Base-by-base conservation (phyloP, 2,888 invertebrate genomes). In the Xestia ashworthii region DNA sequence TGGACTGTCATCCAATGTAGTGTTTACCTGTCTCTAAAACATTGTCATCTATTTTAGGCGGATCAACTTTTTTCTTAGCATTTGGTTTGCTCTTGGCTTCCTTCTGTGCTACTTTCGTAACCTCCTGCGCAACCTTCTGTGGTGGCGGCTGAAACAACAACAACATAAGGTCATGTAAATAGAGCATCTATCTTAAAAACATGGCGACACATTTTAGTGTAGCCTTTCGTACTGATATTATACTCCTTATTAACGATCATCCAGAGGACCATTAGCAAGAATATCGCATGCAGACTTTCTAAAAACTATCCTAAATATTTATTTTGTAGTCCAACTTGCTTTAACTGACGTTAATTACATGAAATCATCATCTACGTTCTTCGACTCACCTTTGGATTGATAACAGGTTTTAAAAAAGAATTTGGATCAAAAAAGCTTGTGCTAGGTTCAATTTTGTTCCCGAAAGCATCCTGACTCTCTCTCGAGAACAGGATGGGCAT, bases 381-480 rank as follows among this genome's bases (percentile, higher is more conserved):
- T 87, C 91, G 92, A 93, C 95, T 95, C 90, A 96, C 96, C 94
- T 94, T 92, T 79, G 93, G 90, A 77, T 90, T 92, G 87, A 92
- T 92, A 88, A 91, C 88, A 78, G 93, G 90, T 92, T 94, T 94
- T 80, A 89, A 82, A 76, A 90, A 85, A 83, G 88, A 92, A 93
- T 91, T 93, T 89, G 93, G 93, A 82, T 89, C 93, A 88, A 95
- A 95, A 91, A 94, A 95, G 90, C 95, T 96, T 64, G 95, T 96
- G 88, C 94, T 95, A 76, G 96, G 94, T 85, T 93, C 93, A 88
- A 96, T 94, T 91, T 94, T 96, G 89, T 95, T 96, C n/a, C 95
- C 95, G 86, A 96, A 96, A 76, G 94, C 96, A 95, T 96, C 96
- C 90, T 95, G 96, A 89, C 96, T 97, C 74, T 97, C 97, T 86